These are phyloP conservation scores for Lochmaea capreae DNA, from an alignment of 2,888 invertebrate species.

Conservation along the genomic window DNA sequence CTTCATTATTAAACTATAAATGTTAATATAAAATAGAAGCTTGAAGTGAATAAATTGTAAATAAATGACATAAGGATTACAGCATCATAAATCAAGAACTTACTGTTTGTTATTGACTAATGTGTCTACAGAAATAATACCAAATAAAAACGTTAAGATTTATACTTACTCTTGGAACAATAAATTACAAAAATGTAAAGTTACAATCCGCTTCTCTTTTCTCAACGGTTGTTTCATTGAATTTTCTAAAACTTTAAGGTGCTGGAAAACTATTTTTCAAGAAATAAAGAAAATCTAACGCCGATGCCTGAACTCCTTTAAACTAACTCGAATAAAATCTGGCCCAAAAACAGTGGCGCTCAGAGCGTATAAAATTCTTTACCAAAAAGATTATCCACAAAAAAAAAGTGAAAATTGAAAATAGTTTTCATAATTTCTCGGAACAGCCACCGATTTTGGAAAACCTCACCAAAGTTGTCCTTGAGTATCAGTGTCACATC, in stretches of 20 bases:
- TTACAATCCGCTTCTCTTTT: conserved; percentile 3
- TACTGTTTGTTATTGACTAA: too few relatives aligned
- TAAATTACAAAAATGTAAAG: conserved; percentile 12
- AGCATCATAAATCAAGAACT: too few relatives aligned
- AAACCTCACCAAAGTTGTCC: too few relatives aligned
- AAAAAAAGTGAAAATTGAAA: neutral
- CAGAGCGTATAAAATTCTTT: neutral
- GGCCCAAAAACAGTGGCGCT: neutral
- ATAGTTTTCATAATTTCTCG: conserved; percentile 5
- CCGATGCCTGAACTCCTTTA: conserved; percentile 22
- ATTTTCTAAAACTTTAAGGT: conserved; percentile 21
- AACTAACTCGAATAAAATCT: conserved; percentile 13
- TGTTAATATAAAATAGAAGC: too few relatives aligned
- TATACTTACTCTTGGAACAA: neutral
- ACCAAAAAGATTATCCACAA: too few relatives aligned
- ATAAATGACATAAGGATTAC: too few relatives aligned
- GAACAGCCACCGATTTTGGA: neutral
- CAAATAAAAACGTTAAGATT: neutral
- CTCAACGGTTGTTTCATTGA: conserved; percentile 26
- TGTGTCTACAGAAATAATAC: neutral
- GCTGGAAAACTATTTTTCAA: conserved; percentile 29
- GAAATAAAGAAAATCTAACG: conserved; percentile 31
- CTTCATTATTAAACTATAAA: too few relatives aligned
- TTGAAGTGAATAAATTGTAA: too few relatives aligned
- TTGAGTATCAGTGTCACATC: too few relatives aligned